phyloP scores from a whole-genome alignment of 2,888 invertebrate species.

The Pantelozetes paolii region DNA sequence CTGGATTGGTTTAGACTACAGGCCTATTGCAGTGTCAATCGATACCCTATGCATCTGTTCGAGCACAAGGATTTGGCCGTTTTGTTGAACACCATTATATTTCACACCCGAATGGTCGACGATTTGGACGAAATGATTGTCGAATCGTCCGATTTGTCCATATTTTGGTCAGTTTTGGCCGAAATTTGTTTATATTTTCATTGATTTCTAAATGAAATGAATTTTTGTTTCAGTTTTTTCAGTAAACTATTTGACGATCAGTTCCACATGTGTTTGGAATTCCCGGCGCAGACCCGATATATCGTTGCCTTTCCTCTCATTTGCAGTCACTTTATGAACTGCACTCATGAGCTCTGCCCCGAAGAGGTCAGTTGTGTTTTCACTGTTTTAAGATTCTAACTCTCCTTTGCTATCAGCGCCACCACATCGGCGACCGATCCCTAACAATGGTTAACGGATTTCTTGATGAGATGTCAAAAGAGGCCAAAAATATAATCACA shows the following conservation, averaged over 20 bases:
- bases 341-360: slow-evolving; percentile 95
- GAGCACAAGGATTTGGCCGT: slow-evolving; percentile 82
- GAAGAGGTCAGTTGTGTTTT: slow-evolving; percentile 68
- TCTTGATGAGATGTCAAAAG: slow-evolving; percentile 97
- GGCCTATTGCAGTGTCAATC: slow-evolving; percentile 80
- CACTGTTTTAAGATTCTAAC: too few species aligned
- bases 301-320: slow-evolving; percentile 96
- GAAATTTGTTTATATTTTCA: not conserved
- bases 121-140: slow-evolving; percentile 92
- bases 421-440: slow-evolving; percentile 91
- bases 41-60: slow-evolving; percentile 68
- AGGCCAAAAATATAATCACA: slow-evolving; percentile 96
- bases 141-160: slow-evolving; percentile 93
- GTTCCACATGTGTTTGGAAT: slow-evolving; percentile 97
- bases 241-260: slow-evolving; percentile 95
- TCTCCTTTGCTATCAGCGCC: slow-evolving; percentile 59
- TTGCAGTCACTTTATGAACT: slow-evolving; percentile 95
- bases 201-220: slow-evolving; percentile 39
- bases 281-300: slow-evolving; percentile 96
- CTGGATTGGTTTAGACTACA: slow-evolving; percentile 91
- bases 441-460: slow-evolving; percentile 95
- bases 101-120: slow-evolving; percentile 97
- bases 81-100: slow-evolving; percentile 88
- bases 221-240: slow-evolving; percentile 65
- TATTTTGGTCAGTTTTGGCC: slow-evolving; percentile 68